phyloP scores from a whole-genome alignment of 2,113 vertebrate genomes.

The Aleadryas rufinucha region DNA sequence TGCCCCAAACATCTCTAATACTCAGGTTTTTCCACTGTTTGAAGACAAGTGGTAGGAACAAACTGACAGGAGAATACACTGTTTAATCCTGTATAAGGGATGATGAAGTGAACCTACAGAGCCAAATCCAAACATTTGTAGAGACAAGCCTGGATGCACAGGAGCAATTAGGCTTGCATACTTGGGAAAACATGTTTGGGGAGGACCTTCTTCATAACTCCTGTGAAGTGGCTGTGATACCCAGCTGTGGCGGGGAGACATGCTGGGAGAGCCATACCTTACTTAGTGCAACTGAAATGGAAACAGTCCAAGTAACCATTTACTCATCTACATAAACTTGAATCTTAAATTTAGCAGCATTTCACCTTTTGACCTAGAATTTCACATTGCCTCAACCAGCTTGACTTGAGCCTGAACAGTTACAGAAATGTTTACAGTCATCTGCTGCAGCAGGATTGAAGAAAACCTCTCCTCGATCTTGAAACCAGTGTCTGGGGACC shows the following conservation, averaged over 20 bases:
- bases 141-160: neutral
- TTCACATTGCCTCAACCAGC: conserved; percentile 13
- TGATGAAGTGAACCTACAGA: neutral
- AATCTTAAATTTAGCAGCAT: conserved; percentile 42
- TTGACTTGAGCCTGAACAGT: conserved; percentile 30
- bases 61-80: neutral
- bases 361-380: conserved; percentile 38
- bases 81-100: neutral
- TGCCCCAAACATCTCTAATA: neutral
- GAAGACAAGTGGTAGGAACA: neutral
- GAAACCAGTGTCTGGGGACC: neutral
- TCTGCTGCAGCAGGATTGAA: neutral
- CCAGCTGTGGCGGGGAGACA: neutral
- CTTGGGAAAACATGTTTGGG: neutral
- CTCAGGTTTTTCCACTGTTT: neutral
- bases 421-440: conserved; percentile 10
- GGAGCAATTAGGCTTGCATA: neutral
- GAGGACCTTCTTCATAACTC: neutral
- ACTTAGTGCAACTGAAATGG: neutral
- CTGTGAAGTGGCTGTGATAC: neutral
- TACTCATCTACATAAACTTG: neutral
- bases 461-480: neutral
- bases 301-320: conserved; percentile 26
- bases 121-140: neutral
- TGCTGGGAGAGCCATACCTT: neutral